A percentile compares a stretch with the other conserved stretches of the same genome.
Conservation (phyloP, 92 coral and sea anemone species). For the Meandrina meandrites region DNA sequence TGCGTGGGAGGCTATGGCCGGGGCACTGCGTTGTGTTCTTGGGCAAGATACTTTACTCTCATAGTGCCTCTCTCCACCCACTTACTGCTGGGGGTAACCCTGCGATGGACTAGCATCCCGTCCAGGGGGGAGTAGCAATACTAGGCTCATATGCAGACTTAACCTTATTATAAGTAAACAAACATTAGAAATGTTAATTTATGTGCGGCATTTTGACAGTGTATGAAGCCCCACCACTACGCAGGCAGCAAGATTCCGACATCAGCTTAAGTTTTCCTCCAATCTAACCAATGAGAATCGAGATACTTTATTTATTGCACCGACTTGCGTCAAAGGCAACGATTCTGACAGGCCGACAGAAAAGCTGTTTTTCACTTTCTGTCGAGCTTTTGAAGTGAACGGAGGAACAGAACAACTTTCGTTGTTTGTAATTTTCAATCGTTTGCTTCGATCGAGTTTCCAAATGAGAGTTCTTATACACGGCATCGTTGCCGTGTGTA, state of each 20-base stretch:
- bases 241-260: slow-evolving; percentile 26
- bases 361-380: slow-evolving; percentile 7
- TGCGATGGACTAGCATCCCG: no score
- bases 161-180: no score
- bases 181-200: background rate
- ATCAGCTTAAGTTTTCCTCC: background rate
- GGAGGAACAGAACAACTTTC: background rate
- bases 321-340: slow-evolving; percentile 9
- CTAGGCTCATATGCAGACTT: no score
- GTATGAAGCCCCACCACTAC: slow-evolving; percentile 19
- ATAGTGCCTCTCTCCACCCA: no score
- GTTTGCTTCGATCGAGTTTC: background rate
- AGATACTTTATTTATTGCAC: background rate
- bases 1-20: no score
- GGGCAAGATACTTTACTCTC: no score
- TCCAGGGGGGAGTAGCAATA: no score
- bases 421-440: background rate
- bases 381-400: background rate
- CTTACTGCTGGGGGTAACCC: no score
- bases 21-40: no score
- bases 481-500: slow-evolving; percentile 27
- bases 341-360: background rate
- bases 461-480: slow-evolving; percentile 32
- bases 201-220: background rate
- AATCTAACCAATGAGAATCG: background rate